Evolutionary conservation across 1,140 invertebrate genomes (phyloP).

Genomic region (Sminthurinus signatus): DNA sequence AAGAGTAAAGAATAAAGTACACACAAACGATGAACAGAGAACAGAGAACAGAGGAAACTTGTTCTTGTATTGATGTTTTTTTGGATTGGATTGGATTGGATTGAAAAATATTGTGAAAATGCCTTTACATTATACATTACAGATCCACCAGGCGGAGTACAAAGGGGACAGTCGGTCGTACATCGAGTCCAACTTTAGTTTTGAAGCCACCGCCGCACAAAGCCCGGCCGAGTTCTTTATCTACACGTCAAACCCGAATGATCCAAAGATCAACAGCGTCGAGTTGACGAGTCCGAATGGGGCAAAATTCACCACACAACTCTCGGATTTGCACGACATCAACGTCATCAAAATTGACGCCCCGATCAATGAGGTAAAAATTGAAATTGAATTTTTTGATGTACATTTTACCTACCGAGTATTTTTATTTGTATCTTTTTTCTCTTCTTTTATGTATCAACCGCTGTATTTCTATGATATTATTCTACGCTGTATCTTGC

Average conservation of each 20-base stretch:
- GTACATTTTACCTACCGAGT: not conserved
- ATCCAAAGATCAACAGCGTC: slow-evolving; percentile 41
- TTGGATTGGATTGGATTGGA: too few relatives aligned
- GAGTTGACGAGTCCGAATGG: slow-evolving; percentile 40
- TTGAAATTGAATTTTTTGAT: not conserved
- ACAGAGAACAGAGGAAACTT: too few relatives aligned
- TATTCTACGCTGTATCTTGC: not conserved
- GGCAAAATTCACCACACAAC: slow-evolving; percentile 34
- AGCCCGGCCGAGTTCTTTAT: slow-evolving; percentile 40
- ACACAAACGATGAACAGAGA: too few relatives aligned
- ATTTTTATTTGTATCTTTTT: too few relatives aligned
- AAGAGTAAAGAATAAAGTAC: too few relatives aligned
- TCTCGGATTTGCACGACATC: slow-evolving; percentile 36
- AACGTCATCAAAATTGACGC: slow-evolving; percentile 43
- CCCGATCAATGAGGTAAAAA: slow-evolving; percentile 50
- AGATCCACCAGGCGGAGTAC: slow-evolving; percentile 41
- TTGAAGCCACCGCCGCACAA: slow-evolving; percentile 34
- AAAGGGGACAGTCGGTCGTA: slow-evolving; percentile 37
- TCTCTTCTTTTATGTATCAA: not conserved
- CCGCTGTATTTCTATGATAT: not conserved
- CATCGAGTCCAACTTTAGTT: slow-evolving; percentile 40
- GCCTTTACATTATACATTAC: too few relatives aligned
- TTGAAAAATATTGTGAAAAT: too few relatives aligned
- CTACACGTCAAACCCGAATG: slow-evolving; percentile 38
- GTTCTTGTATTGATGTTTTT: too few relatives aligned